Percentiles rank a stretch among this genome's conserved stretches.
phyloP scores from a whole-genome alignment of 2,797 vertebrate genomes.

The Sternarchorhynchus goeldii region DNA sequence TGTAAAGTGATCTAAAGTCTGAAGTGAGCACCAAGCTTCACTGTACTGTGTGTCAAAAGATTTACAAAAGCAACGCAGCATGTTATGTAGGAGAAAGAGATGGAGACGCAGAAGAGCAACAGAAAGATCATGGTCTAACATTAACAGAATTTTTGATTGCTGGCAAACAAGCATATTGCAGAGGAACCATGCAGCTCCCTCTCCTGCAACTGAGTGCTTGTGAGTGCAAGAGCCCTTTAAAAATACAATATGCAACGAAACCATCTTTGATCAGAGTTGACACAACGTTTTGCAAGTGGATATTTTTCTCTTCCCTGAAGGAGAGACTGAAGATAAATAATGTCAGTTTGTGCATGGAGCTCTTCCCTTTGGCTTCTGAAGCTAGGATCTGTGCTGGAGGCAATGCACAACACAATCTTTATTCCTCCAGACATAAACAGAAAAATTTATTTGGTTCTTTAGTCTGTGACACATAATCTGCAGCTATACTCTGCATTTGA shows the following conservation, averaged over 20 bases:
- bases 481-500: not conserved
- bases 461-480: not conserved
- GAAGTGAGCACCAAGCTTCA: conserved; percentile 8
- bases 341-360: not conserved
- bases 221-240: conserved; percentile 17
- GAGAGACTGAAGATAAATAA: conserved; percentile 48
- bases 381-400: not conserved
- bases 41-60: not conserved
- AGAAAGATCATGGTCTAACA: not conserved
- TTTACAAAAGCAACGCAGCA: not conserved
- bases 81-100: not conserved
- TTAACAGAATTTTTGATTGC: conserved; percentile 51
- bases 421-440: not conserved
- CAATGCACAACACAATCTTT: conserved; percentile 14
- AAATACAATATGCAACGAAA: conserved; percentile 15
- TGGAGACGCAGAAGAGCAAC: not conserved
- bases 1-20: conserved; percentile 21
- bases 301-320: conserved; percentile 39
- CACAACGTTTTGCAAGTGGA: conserved; percentile 23
- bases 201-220: no score
- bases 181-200: conserved; percentile 28
- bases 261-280: conserved; percentile 33
- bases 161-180: conserved; percentile 25
- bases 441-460: not conserved
- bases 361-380: conserved; percentile 4